A percentile compares a stretch with the other conserved stretches of the same genome.
Evolutionary conservation across 2,888 invertebrate genomes (phyloP).

Genomic region (Sylvicola cinctus): DNA sequence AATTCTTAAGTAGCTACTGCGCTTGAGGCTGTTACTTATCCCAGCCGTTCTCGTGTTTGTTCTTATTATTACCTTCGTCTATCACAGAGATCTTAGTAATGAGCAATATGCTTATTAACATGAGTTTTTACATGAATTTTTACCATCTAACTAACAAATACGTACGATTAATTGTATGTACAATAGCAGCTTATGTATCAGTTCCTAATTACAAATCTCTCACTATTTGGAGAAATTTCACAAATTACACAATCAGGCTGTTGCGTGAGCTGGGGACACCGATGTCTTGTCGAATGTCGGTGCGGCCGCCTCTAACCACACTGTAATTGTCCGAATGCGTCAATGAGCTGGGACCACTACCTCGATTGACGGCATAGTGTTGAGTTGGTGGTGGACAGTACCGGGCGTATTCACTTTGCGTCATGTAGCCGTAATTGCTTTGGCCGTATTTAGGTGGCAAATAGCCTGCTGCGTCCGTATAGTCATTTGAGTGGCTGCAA

Average conservation of each 20-base stretch:
- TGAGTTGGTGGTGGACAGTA: constrained; percentile 63
- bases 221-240: no score
- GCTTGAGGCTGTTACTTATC: no score
- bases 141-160: no score
- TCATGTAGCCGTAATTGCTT: constrained; percentile 68
- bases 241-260: constrained; percentile 1
- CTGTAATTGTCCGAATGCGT: constrained; percentile 1
- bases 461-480: constrained; percentile 24
- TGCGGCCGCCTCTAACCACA: neutral
- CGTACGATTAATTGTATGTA: no score
- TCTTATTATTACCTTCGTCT: no score
- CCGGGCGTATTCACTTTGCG: constrained; percentile 71
- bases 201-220: no score
- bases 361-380: constrained; percentile 12
- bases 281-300: constrained; percentile 1
- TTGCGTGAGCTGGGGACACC: neutral
- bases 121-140: no score
- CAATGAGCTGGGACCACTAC: neutral
- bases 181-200: no score
- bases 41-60: no score
- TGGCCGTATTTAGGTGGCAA: constrained; percentile 29
- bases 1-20: no score
- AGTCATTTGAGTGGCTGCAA: constrained; percentile 5
- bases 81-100: no score
- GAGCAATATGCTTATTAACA: no score